Conservation (phyloP, 1,140 invertebrate genomes). For the Metopolophium dirhodum region DNA sequence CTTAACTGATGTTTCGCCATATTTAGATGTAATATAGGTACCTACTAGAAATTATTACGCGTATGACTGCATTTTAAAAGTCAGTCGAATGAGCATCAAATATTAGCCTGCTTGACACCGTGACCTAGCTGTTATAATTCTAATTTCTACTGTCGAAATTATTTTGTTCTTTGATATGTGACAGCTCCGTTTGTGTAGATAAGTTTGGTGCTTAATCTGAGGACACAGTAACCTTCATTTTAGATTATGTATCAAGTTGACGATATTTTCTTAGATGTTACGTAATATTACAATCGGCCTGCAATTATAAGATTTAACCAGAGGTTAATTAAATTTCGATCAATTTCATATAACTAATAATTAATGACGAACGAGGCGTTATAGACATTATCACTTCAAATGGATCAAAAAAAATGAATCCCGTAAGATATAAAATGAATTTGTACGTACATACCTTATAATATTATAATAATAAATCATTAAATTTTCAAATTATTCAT, state of each 20-base stretch:
- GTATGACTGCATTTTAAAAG: neutral
- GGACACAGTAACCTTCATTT: neutral
- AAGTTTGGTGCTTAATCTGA: neutral
- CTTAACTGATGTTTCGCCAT: neutral
- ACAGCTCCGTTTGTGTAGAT: neutral
- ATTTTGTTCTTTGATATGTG: neutral
- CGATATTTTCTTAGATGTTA: neutral
- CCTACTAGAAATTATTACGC: neutral
- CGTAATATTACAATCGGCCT: neutral
- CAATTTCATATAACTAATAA: neutral
- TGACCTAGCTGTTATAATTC: neutral
- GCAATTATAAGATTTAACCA: neutral
- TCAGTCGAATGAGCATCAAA: neutral
- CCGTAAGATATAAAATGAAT: neutral
- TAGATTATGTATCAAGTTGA: slow-evolving; percentile 6
- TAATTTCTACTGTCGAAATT: neutral
- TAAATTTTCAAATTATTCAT: neutral
- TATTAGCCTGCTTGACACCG: neutral
- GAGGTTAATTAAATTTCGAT: slow-evolving; percentile 4
- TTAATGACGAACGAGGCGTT: neutral
- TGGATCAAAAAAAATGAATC: neutral
- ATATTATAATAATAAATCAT: neutral
- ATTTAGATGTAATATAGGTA: neutral
- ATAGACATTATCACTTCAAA: neutral
- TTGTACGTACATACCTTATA: neutral